These are phyloP conservation scores for Pseudopipra pipra DNA, from an alignment of 2,113 vertebrate species.

Conservation along the genomic window DNA sequence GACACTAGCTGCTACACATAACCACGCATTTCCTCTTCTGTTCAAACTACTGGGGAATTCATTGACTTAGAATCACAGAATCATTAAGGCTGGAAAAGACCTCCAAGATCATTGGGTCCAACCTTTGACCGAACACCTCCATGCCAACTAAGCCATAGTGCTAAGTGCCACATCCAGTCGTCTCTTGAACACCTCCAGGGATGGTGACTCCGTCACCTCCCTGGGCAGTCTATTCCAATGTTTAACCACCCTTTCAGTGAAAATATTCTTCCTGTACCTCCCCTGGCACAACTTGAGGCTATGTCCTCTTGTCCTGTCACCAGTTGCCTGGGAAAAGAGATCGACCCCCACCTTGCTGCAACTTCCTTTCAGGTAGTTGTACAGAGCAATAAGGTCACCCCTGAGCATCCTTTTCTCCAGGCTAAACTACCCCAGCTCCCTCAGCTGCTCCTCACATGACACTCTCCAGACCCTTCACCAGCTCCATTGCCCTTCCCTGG, in stretches of 20 bases:
- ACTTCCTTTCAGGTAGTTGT: not conserved
- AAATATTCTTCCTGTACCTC: not conserved
- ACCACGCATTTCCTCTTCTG: not conserved
- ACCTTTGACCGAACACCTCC: not conserved
- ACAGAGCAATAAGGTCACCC: not conserved
- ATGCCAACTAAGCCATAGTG: not conserved
- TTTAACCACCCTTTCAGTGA: not conserved
- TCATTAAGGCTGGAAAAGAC: not conserved
- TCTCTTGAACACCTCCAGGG: not conserved
- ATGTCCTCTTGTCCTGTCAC: not conserved
- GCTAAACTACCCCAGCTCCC: not conserved
- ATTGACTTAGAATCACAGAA: not conserved
- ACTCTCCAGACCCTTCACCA: not conserved
- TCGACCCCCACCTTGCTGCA: not conserved
- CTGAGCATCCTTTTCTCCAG: not conserved
- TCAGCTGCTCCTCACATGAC: not conserved
- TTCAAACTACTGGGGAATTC: not conserved
- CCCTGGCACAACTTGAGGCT: not conserved
- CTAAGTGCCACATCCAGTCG: rapidly evolving
- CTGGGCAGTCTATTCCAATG: not conserved
- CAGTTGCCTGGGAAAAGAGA: not conserved
- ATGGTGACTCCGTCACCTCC: not conserved
- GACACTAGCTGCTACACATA: not conserved
- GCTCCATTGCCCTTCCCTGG: not conserved
- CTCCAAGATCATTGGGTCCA: not conserved